Evolutionary conservation across 2,113 vertebrate species (phyloP), one percentile per base, ranked within the genome.

Genomic region (Amia ocellicauda): DNA sequence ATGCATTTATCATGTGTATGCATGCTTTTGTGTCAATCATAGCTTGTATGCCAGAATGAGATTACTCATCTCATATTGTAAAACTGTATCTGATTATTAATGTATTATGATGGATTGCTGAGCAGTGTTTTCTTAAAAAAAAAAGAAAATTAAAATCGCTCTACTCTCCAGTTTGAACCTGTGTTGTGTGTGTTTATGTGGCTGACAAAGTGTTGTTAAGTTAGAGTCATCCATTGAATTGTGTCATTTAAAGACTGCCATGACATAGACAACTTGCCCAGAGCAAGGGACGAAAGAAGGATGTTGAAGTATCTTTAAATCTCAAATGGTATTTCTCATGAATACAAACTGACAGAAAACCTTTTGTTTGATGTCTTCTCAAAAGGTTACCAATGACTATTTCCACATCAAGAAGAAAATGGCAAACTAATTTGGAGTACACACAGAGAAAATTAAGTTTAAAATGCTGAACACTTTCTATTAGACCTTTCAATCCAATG

Each of bases 311-410:
- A 17, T 47, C 11, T 41, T 47, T 4, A 8, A 47, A 14, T 47
- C 43, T 13, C 43, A 47, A n/a, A 47, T 47, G 43, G 14, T 47
- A 8, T 13, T 47, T 47, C 43, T 47, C 14, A 47, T 47, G 13
- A 47, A 47, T 47, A 47, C 7, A 17, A 47, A 47, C 43, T 47
- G 43, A 47, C 43, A 47, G 43, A 47, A 47, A 47, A 16, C 43
- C 43, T 47, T 47, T 47, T 14, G 10, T 8, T 47, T 8, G 43
- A 13, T 47, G 43, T n/a, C 43, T n/a, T 47, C n/a, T 17, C 14
- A 8, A 47, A 47, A 47, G 43, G 43, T 47, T 47, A 47, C 43
- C 43, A 47, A 47, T 16, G 14, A 13, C 43, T 47, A 14, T 14
- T 47, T 8, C n/a, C 43, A 47, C 13, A 47, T 47, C 43, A 47